Conservation (phyloP, 2,888 invertebrate species). For the Plebejus melissa region DNA sequence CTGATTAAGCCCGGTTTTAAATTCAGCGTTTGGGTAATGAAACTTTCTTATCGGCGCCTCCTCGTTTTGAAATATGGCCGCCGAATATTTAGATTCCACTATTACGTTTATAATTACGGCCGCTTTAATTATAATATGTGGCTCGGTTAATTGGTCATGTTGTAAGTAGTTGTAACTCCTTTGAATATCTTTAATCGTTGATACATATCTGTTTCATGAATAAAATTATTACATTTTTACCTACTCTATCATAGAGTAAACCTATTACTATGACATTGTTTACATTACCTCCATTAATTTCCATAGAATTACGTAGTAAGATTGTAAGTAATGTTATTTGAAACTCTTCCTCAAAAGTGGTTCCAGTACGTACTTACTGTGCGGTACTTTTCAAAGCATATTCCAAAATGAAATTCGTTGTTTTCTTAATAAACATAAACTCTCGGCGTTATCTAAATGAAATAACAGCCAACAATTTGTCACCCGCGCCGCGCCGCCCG, state of each 20-base stretch:
- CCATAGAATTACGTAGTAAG: not conserved
- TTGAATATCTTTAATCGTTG: not conserved
- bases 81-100: constrained; percentile 54
- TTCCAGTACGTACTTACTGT: too few relatives aligned
- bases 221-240: not conserved
- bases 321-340: not conserved
- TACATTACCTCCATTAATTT: not conserved
- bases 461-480: constrained; percentile 64
- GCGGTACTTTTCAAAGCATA: not conserved
- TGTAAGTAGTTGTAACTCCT: not conserved
- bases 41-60: constrained; percentile 75
- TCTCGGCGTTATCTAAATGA: constrained; percentile 37
- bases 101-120: constrained; percentile 43
- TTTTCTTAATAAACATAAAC: constrained; percentile 28
- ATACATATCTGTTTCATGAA: not conserved
- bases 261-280: not conserved
- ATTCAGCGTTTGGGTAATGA: constrained; percentile 75
- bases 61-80: constrained; percentile 70
- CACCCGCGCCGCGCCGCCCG: constrained; percentile 56
- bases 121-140: constrained; percentile 9
- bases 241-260: constrained; percentile 17
- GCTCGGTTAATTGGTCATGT: constrained; percentile 3
- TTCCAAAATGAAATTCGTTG: not conserved
- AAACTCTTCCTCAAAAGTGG: not conserved
- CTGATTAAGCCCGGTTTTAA: constrained; percentile 76